These are phyloP conservation scores for Ictidomys tridecemlineatus DNA, from an alignment of 2,113 vertebrate species.

Conservation along the genomic window DNA sequence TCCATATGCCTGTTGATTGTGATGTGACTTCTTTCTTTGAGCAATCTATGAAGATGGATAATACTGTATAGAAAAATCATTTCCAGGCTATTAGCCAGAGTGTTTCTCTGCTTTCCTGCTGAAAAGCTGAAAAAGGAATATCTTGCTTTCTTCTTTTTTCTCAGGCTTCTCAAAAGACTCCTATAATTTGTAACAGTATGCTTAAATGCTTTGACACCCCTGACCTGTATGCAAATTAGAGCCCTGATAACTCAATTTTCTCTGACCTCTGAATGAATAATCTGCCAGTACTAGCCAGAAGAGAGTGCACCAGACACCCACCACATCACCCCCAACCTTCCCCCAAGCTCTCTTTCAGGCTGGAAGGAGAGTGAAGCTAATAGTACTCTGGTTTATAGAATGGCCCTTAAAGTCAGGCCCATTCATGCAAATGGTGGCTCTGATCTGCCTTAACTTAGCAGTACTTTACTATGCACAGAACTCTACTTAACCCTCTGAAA, in stretches of 20 bases:
- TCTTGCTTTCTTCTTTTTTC: not conserved
- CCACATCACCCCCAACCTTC: no score
- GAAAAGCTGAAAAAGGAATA: not conserved
- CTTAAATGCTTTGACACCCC: not conserved
- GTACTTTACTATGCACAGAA: not conserved
- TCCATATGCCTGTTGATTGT: not conserved
- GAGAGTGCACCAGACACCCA: not conserved
- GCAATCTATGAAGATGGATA: not conserved
- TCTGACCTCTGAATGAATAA: not conserved
- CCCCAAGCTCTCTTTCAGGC: not conserved
- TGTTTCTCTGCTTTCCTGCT: not conserved
- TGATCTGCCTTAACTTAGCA: not conserved
- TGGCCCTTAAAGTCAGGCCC: not conserved
- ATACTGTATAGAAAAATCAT: not conserved
- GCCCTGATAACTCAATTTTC: not conserved
- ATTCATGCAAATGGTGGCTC: not conserved
- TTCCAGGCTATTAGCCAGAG: not conserved
- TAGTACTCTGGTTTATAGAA: not conserved
- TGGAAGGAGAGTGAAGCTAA: not conserved
- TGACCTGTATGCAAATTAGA: not conserved
- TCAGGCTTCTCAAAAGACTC: not conserved
- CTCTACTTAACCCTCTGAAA: not conserved
- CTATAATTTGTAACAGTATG: not conserved
- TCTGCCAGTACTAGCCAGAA: not conserved
- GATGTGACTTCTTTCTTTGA: not conserved